These are phyloP conservation scores for Menura novaehollandiae DNA, from an alignment of 2,113 vertebrate species.

Conservation along the genomic window DNA sequence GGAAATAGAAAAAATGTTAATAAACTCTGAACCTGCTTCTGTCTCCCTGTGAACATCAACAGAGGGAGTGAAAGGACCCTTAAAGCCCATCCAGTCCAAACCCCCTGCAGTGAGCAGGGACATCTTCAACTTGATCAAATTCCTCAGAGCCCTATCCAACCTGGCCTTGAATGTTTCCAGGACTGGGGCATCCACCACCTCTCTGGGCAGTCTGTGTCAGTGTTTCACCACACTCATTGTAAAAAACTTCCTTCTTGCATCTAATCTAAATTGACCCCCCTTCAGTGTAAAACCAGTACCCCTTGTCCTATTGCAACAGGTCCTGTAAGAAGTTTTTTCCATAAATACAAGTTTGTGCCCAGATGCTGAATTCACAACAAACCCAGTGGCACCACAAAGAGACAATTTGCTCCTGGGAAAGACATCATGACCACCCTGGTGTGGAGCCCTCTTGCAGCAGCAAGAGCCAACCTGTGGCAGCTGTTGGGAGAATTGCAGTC, in stretches of 20 bases:
- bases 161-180: neutral
- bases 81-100: neutral
- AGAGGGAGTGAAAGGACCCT: neutral
- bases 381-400: neutral
- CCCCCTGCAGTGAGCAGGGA: neutral
- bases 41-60: neutral
- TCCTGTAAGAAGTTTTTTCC: neutral
- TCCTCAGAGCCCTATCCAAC: neutral
- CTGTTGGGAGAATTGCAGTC: neutral
- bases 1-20: neutral
- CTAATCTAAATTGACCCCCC: neutral
- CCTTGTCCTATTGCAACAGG: neutral
- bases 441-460: neutral
- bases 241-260: neutral
- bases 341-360: neutral
- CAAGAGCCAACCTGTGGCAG: fast-evolving
- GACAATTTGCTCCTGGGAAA: neutral
- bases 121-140: neutral
- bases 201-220: neutral
- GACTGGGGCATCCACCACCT: neutral
- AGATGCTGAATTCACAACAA: neutral
- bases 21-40: neutral
- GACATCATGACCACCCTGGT: fast-evolving
- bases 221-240: neutral
- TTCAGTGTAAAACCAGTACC: neutral